Percentiles rank a stretch among this genome's conserved stretches.
Evolutionary conservation across 2,888 invertebrate species (phyloP).

Genomic region (Aphodius sticticus): DNA sequence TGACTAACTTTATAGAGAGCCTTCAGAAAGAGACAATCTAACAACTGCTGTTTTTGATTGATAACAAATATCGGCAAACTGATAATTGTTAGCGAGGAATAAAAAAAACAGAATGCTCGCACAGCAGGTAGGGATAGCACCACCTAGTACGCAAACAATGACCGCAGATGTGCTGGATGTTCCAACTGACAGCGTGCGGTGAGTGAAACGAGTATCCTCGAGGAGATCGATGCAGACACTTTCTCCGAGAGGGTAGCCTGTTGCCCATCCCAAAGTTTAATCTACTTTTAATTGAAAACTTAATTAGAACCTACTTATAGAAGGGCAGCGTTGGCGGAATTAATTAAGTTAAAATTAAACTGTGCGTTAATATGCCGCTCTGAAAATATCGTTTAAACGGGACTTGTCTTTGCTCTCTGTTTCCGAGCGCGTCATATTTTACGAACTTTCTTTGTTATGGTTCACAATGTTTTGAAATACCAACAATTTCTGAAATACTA

Average conservation of each 20-base stretch:
- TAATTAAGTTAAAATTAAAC: slow-evolving; percentile 4
- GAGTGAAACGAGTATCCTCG: not conserved
- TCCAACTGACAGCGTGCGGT: not conserved
- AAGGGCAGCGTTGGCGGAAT: not conserved
- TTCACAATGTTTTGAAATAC: no score
- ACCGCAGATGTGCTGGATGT: not conserved
- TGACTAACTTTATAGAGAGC: no score
- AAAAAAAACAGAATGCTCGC: no score
- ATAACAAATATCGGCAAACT: no score
- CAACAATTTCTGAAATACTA: no score
- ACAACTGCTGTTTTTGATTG: no score
- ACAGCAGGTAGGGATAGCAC: no score
- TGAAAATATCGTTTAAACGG: not conserved
- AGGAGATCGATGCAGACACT: not conserved
- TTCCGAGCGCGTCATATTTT: not conserved
- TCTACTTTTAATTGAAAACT: not conserved
- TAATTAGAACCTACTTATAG: not conserved
- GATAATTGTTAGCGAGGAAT: no score
- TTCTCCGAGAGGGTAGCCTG: not conserved
- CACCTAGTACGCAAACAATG: not conserved
- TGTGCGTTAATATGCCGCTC: not conserved
- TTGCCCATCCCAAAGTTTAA: not conserved
- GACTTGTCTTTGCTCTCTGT: not conserved
- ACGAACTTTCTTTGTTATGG: no score
- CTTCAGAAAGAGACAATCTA: no score